A percentile compares a stretch with the other conserved stretches of the same genome.
Conservation (phyloP, 2,888 invertebrate genomes). For the Oligia strigilis region DNA sequence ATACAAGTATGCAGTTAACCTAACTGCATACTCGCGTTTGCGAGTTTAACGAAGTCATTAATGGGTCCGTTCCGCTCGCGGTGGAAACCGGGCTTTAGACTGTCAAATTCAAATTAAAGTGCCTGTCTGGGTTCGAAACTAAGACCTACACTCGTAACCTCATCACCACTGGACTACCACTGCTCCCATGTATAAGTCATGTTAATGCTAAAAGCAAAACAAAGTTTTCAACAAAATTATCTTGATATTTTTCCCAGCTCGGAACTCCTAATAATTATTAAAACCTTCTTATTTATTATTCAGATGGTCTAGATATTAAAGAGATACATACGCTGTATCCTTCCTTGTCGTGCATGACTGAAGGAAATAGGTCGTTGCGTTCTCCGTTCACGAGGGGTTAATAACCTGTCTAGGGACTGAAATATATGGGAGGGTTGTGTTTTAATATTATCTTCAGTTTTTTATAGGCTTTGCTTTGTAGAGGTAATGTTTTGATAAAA, state of each 20-base stretch:
- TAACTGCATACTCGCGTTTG: too few species aligned
- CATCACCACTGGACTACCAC: too few species aligned
- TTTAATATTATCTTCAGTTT: background rate
- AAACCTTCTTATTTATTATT: constrained; percentile 31
- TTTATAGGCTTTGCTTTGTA: background rate
- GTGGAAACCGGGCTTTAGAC: too few species aligned
- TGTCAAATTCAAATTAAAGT: background rate
- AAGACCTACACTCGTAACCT: too few species aligned
- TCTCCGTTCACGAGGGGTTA: constrained; percentile 38
- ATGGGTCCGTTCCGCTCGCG: too few species aligned
- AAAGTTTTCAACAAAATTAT: background rate
- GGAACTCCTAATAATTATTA: background rate
- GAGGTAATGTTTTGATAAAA: background rate
- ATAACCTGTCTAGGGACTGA: constrained; percentile 50
- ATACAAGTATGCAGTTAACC: too few species aligned
- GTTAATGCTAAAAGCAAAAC: background rate
- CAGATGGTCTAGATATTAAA: constrained; percentile 23
- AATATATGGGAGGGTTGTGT: constrained; percentile 28
- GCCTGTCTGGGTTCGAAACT: background rate
- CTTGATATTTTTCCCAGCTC: background rate
- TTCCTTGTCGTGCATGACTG: constrained; percentile 25
- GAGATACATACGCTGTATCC: constrained; percentile 11
- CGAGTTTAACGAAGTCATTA: too few species aligned
- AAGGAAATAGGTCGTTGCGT: constrained; percentile 54
- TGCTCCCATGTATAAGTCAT: background rate